Base-by-base conservation (phyloP, 2,888 invertebrate genomes). In the Myopa testacea region DNA sequence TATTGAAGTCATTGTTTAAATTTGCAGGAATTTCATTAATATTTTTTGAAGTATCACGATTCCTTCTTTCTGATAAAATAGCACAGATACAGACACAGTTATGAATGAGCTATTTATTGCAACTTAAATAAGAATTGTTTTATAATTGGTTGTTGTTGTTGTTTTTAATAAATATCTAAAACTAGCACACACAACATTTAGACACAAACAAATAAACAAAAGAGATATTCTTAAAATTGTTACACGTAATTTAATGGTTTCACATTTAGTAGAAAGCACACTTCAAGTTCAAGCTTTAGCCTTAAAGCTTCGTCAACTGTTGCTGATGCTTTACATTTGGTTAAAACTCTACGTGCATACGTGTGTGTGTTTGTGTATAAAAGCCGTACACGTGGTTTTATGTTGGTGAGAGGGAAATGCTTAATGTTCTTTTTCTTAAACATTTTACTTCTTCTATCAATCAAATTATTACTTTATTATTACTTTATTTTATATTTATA, bases 391-490 rank as follows among this genome's bases (percentile, higher is more conserved):
- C 45, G 45, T 45, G 45, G 16, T 55, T 55, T 4, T 55, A 16
- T 55, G n/a, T n/a, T 45, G 45, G 45, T 45, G 45, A 45, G 45
- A 45, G 10, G 45, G 45, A 45, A 45, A 45, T 45, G 45, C 45
- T 79, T 76, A 77, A 76, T 77, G 80, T 81, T 79, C 26, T 77
- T 81, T 74, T 72, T 78, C 77, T 76, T 50, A 72, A 75, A 74
- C 78, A 76, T 68, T 71, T 77, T 52, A 76, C 52, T 79, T 79
- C 78, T 77, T 72, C 79, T 76, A 69, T 80, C 79, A 80, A 79
- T 82, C 80, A 81, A 78, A 76, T 79, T 79, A 75, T 79, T 82
- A 80, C 80, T 81, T 75, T 77, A 80, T 78, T 78, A 78, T 78
- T 81, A 78, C 76, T 80, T 81, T 68, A 78, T 72, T 62, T 80